Base-by-base conservation (phyloP, 2,888 invertebrate species). In the Melinaea menophilus region DNA sequence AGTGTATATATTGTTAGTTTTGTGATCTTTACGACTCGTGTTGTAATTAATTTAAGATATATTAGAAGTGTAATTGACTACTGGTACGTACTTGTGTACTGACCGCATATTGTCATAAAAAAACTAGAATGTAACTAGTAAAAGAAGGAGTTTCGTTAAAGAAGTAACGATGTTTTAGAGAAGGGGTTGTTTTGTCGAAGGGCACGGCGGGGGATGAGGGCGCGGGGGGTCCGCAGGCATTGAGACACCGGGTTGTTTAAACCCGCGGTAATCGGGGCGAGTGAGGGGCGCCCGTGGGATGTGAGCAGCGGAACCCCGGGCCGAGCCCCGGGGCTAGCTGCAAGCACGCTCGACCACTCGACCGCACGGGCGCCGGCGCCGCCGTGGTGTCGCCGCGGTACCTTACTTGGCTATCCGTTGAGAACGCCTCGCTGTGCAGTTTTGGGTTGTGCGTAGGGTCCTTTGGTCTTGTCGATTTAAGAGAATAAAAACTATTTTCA, bases 291-390 rank as follows among this genome's bases (percentile, higher is more conserved):
- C 47, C 51, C 61, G 58, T 56, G 45, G 62, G 59, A 63, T 62
- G 66, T 66, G 22, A 48, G 34, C 61, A 68, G 72, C 64, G 68
- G 71, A 72, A 70, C 71, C 73, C 73, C 72, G 62, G 68, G 69
- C 68, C 57, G 4, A 9, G 61, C 67, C 66, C 62, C 58, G 74
- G 75, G 73, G 75, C 72, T 74, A 75, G 75, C 68, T 70, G 73
- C 68, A 59, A 57, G 66, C 22, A 22, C 22, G 22, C 22, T 22
- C 22, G 22, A 22, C 1, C 22, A 22, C 22, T 22, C 22, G 22
- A 22, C 22, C 22, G 69, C 65, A 62, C 66, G 34, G 55, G 62
- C 60, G 56, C 55, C 58, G 67, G 64, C 60, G 34, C 61, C 63
- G 37, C 67, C 63, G 68, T 68, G 69, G 64, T 69, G 63, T 67